Base-by-base conservation (phyloP, 2,888 invertebrate species). In the Pocota personata region DNA sequence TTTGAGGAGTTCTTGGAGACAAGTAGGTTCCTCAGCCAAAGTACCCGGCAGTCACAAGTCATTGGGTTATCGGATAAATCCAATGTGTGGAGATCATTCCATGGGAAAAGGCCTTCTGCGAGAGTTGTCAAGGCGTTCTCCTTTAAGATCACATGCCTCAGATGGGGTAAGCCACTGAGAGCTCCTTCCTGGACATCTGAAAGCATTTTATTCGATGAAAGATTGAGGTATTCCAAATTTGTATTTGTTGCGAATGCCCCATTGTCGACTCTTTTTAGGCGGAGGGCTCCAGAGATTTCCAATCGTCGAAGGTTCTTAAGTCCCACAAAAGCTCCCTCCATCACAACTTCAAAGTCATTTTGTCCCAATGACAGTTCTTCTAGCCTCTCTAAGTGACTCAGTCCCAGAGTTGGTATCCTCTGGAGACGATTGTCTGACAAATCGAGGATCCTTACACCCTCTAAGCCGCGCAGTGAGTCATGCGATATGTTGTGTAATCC, bases 11-110 rank as follows among this genome's bases (percentile, higher is more conserved):
- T 92, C 69, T 91, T 90, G 16, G 90, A 89, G 24, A 91, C 89
- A 0, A 96, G 93, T 46, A 97, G 93, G 88, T 96, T 95, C 66
- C 95, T 94, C 40, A 97, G 93, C 97, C 97, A 97, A 77, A 96
- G 92, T 32, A 97, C 92, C 82, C 95, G 95, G 90, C 97, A 97
- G 90, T 96, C 96, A 91, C 97, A 97, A 79, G 95, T 93, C 64
- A 97, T 93, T 0, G 97, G 97, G 90, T 97, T 97, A 89, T 97
- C 97, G 2, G 96, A 95, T 40, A 97, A 93, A 90, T 97, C 97
- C 16, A 97, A 91, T 16, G 95, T 94, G 60, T 95, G 94, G 37
- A 97, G 92, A 89, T 97, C 97, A 87, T 95, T 95, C 94, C 97
- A 97, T 24, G 96, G 95, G 43, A 97, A 95, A 60, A 97, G 94